Conservation (phyloP, 2,888 invertebrate species). For the Leucophenga maculata region DNA sequence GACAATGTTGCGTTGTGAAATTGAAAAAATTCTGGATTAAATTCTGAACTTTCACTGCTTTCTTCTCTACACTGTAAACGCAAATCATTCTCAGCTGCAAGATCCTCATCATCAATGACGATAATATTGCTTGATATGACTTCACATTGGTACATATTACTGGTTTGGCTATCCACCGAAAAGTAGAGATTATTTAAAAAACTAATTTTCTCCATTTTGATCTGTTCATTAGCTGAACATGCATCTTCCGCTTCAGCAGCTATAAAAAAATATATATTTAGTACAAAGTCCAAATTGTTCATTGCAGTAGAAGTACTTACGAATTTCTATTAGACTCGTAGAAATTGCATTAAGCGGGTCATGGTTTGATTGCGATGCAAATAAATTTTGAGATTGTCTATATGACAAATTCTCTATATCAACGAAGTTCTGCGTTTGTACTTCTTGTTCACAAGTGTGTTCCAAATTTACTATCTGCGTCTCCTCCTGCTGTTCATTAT, state of each 20-base stretch:
- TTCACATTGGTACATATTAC: conserved; percentile 39
- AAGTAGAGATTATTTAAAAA: conserved; percentile 46
- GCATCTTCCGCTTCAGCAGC: background rate
- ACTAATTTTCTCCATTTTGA: conserved; percentile 44
- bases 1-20: background rate
- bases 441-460: too few species aligned
- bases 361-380: conserved; percentile 1
- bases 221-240: background rate
- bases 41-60: too few species aligned
- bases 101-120: conserved; percentile 37
- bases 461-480: background rate
- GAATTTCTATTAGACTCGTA: background rate
- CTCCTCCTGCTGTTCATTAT: background rate
- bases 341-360: conserved; percentile 40
- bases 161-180: conserved; percentile 9
- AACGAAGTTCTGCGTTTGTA: background rate
- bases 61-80: background rate
- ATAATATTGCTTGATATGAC: conserved; percentile 35
- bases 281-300: too few species aligned
- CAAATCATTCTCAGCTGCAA: background rate
- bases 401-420: conserved; percentile 13
- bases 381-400: conserved; percentile 31
- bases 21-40: background rate
- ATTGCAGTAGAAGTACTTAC: background rate
- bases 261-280: too few species aligned